Evolutionary conservation across 2,797 vertebrate species (phyloP).

Genomic region (Poliocrania exsul): DNA sequence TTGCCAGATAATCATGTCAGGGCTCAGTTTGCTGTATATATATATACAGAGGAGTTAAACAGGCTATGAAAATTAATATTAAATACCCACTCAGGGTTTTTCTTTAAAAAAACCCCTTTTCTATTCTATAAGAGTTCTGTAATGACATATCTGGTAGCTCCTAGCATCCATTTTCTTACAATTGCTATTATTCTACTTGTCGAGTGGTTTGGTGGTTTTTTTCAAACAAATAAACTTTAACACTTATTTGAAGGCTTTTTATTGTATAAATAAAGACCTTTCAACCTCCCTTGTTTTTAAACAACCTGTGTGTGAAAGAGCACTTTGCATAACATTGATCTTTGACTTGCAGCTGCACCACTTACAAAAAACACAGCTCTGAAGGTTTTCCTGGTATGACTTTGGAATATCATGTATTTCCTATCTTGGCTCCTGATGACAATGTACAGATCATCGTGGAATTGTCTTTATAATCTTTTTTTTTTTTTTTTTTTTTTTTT

Average conservation of each 20-base stretch:
- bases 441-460: background rate
- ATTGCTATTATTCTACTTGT: constrained; percentile 32
- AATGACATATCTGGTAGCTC: constrained; percentile 11
- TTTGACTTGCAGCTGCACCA: constrained; percentile 52
- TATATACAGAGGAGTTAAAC: background rate
- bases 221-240: constrained; percentile 41
- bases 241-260: background rate
- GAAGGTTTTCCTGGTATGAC: constrained; percentile 14
- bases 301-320: constrained; percentile 24
- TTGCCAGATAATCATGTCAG: background rate
- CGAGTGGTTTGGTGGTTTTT: background rate
- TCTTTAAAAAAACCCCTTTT: background rate
- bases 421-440: background rate
- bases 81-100: background rate
- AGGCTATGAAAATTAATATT: background rate
- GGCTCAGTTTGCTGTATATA: background rate
- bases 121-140: background rate
- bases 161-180: background rate
- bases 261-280: constrained; percentile 35
- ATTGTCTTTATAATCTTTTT: background rate
- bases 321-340: background rate
- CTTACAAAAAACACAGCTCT: background rate
- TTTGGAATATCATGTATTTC: constrained; percentile 7
- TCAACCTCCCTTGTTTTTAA: constrained; percentile 1
- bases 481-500: background rate